A percentile compares a stretch with the other conserved stretches of the same genome.
phyloP scores from a whole-genome alignment of 2,797 vertebrate genomes.

The Pampus argenteus region DNA sequence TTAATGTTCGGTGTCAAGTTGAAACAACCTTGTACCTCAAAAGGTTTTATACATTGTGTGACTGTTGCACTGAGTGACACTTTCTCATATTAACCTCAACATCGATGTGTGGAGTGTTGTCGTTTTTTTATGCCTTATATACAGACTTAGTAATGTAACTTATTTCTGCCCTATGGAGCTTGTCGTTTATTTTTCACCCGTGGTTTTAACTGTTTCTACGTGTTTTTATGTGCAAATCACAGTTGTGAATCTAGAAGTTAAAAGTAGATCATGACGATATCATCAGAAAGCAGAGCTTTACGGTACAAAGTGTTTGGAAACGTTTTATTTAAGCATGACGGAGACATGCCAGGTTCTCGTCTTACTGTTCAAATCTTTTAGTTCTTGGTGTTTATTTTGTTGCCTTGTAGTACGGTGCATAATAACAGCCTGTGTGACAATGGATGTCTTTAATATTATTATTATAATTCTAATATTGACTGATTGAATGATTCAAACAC shows the following conservation, averaged over 20 bases:
- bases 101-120: slow-evolving; percentile 71
- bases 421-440: slow-evolving; percentile 16
- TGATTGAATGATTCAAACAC: slow-evolving; percentile 40
- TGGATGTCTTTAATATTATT: slow-evolving; percentile 1
- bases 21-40: slow-evolving; percentile 80
- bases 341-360: slow-evolving; percentile 8
- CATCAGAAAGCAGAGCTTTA: slow-evolving; percentile 42
- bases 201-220: slow-evolving; percentile 37
- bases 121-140: slow-evolving; percentile 80
- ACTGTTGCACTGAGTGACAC: slow-evolving; percentile 81
- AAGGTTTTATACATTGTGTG: slow-evolving; percentile 63
- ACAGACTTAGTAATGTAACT: slow-evolving; percentile 80
- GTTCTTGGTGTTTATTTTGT: slow-evolving; percentile 24
- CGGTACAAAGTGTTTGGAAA: slow-evolving; percentile 57
- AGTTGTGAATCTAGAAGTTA: slow-evolving; percentile 41
- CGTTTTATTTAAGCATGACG: slow-evolving; percentile 44
- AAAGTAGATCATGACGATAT: slow-evolving; percentile 20
- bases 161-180: slow-evolving; percentile 73
- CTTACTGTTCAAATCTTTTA: slow-evolving; percentile 23
- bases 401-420: slow-evolving; percentile 21
- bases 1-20: slow-evolving; percentile 67
- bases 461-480: not conserved
- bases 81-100: slow-evolving; percentile 74
- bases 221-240: slow-evolving; percentile 48
- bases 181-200: slow-evolving; percentile 54